A percentile compares a stretch with the other conserved stretches of the same genome.
Evolutionary conservation across 2,113 vertebrate genomes (phyloP).

Genomic region (Malurus cyaneus): DNA sequence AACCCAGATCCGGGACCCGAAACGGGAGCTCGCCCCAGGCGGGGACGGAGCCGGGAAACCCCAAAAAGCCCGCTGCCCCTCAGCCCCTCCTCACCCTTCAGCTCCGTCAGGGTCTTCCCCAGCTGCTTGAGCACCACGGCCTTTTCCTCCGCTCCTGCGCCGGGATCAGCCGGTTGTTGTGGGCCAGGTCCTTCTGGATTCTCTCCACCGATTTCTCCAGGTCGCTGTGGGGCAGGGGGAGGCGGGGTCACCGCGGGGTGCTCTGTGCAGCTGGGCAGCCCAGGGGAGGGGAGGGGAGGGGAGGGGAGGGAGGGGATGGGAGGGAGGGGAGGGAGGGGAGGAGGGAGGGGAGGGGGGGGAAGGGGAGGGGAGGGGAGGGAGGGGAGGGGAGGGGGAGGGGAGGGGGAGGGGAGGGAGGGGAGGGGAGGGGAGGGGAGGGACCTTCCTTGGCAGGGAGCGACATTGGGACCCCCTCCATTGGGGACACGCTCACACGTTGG

Average conservation of each 20-base stretch:
- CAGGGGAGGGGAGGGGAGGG: no score
- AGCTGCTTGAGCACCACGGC: constrained; percentile 87
- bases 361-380: no score
- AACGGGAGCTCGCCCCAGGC: not conserved
- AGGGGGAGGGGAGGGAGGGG: no score
- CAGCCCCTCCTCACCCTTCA: constrained; percentile 84
- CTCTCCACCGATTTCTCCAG: constrained; percentile 95
- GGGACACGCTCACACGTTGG: no score
- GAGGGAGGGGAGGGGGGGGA: no score
- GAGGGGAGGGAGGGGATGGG: no score
- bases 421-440: no score
- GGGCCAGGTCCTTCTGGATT: constrained; percentile 90
- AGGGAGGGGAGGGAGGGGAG: no score
- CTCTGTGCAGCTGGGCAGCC: no score
- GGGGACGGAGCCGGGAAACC: not conserved
- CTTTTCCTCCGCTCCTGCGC: constrained; percentile 95
- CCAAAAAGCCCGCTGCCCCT: not conserved
- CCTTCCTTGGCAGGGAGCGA: no score
- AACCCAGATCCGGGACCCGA: not conserved
- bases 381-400: no score
- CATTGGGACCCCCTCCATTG: no score
- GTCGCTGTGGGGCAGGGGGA: constrained; percentile 78
- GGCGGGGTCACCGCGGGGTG: constrained; percentile 78
- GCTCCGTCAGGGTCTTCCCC: constrained; percentile 92
- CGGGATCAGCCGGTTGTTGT: constrained; percentile 88